Percentiles rank a stretch among this genome's conserved stretches.
Conservation (phyloP, 2,113 vertebrate species). For the Microcebus jonahi region DNA sequence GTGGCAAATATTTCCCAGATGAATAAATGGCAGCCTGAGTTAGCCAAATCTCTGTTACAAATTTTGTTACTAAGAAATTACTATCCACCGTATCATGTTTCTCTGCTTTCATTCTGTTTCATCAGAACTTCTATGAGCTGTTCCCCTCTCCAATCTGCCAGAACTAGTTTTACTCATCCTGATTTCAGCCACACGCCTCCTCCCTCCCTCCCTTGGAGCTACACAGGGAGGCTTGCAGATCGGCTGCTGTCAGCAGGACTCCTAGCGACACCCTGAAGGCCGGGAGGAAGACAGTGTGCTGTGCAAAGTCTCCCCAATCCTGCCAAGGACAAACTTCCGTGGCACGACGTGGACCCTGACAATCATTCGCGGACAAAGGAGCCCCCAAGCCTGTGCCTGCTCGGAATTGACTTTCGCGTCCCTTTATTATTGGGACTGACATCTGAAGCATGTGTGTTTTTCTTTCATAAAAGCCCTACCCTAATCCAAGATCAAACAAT, state of each 20-base stretch:
- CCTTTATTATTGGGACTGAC: conserved; percentile 47
- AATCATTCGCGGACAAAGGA: not conserved
- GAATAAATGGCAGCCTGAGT: not conserved
- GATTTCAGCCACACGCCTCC: not conserved
- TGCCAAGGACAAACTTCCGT: not conserved
- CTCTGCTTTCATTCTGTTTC: not conserved
- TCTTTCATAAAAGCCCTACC: conserved; percentile 58
- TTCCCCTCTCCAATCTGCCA: accelerated
- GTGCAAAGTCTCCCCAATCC: not conserved
- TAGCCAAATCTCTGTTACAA: not conserved
- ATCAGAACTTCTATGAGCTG: not conserved
- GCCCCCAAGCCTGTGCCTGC: not conserved
- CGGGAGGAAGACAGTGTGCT: not conserved
- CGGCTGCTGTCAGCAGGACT: not conserved
- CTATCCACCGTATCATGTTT: accelerated
- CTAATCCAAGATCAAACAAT: conserved; percentile 69
- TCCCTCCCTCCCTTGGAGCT: not conserved
- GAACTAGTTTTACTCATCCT: not conserved
- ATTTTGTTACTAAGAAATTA: not conserved
- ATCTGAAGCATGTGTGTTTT: conserved; percentile 27
- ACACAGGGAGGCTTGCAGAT: not conserved
- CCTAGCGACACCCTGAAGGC: not conserved
- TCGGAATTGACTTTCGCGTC: conserved; percentile 37
- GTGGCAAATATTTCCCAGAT: not conserved
- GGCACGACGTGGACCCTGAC: not conserved